A percentile compares a stretch with the other conserved stretches of the same genome.
These are phyloP conservation scores for Azemiops feae DNA, from an alignment of 2,113 vertebrate genomes.

Conservation along the genomic window DNA sequence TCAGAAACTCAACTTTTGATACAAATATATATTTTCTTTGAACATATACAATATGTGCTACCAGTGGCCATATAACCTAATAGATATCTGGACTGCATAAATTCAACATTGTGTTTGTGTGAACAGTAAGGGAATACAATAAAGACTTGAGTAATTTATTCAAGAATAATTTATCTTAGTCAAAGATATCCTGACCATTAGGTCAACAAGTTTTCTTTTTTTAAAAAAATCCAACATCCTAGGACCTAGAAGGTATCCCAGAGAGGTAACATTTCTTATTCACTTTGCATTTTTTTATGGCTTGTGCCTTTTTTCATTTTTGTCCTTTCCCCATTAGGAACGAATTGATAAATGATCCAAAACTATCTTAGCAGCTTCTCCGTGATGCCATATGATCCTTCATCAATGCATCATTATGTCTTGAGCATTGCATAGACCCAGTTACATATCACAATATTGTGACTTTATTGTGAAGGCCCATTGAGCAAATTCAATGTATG, in stretches of 20 bases:
- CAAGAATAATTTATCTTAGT: neutral
- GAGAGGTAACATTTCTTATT: neutral
- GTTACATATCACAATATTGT: neutral
- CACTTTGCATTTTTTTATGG: neutral
- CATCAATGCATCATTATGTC: neutral
- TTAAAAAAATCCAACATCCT: neutral
- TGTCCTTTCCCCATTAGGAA: neutral
- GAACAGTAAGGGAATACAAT: neutral
- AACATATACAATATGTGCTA: neutral
- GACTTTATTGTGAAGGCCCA: neutral
- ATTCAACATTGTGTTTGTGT: neutral
- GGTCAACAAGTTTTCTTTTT: neutral
- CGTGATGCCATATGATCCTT: neutral
- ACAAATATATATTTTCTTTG: neutral
- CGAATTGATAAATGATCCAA: neutral
- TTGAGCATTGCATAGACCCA: neutral
- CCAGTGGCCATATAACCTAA: neutral
- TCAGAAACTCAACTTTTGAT: neutral
- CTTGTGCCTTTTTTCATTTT: neutral
- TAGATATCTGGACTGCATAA: no score
- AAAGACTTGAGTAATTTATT: neutral
- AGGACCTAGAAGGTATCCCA: neutral
- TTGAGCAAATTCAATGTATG: neutral
- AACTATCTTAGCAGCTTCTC: no score
- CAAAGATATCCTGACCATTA: neutral